Conservation (phyloP, 2,113 vertebrate genomes). For the Anser cygnoides region DNA sequence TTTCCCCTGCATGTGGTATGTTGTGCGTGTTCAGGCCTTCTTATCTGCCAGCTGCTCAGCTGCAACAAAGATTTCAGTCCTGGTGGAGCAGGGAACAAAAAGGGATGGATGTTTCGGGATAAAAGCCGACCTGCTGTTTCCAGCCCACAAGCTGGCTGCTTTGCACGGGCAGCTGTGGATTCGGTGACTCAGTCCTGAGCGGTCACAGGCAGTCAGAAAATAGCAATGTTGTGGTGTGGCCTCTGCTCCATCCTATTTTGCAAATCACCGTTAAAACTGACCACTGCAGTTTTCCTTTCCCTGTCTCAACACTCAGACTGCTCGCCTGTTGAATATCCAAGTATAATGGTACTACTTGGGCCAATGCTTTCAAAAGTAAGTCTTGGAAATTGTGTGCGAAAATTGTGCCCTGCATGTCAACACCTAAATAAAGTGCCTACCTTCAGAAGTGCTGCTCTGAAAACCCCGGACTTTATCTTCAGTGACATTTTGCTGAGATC, state of each 20-base stretch:
- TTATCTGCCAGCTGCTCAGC: background rate
- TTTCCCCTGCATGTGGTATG: background rate
- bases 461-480: conserved; percentile 1
- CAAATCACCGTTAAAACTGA: background rate
- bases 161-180: background rate
- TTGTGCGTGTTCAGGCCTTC: background rate
- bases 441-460: background rate
- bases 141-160: background rate
- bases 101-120: background rate
- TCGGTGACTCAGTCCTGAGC: background rate
- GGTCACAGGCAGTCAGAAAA: conserved; percentile 7
- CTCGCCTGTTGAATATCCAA: background rate
- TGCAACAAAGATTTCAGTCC: background rate
- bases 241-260: background rate
- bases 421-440: background rate
- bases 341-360: background rate
- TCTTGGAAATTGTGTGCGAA: background rate
- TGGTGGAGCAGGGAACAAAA: background rate
- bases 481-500: conserved; percentile 42
- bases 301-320: background rate
- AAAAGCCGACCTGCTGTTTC: background rate
- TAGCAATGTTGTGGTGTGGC: background rate
- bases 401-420: background rate
- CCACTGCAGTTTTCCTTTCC: background rate
- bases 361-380: background rate